Evolutionary conservation across 2,797 vertebrate genomes (phyloP).

Genomic region (Melanotaenia parkinsoni): DNA sequence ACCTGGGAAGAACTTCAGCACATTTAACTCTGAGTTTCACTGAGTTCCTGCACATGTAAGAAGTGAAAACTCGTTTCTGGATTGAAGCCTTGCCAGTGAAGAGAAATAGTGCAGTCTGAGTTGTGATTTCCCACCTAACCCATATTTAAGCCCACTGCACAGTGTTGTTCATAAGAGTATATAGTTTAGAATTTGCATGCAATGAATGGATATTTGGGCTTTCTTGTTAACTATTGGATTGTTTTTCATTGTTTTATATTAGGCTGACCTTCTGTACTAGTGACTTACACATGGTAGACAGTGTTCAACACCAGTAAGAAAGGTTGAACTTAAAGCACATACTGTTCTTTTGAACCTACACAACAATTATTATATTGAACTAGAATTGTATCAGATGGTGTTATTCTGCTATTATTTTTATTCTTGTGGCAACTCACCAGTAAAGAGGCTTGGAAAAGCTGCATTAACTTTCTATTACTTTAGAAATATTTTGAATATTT

Average conservation of each 20-base stretch:
- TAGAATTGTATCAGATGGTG: neutral
- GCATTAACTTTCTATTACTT: neutral
- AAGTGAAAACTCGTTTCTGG: neutral
- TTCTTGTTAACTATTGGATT: neutral
- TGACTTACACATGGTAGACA: constrained; percentile 1
- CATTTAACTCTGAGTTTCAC: constrained; percentile 39
- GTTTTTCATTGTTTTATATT: neutral
- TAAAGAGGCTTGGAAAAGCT: constrained; percentile 2
- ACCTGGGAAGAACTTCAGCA: constrained; percentile 58
- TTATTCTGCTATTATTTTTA: neutral
- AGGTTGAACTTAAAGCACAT: neutral
- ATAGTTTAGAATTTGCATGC: neutral
- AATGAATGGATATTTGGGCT: neutral
- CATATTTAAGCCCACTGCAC: neutral
- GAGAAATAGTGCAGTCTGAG: neutral
- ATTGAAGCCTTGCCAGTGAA: constrained; percentile 9
- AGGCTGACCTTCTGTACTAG: neutral
- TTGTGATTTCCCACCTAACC: constrained; percentile 2
- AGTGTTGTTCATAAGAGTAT: neutral
- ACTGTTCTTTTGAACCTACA: neutral
- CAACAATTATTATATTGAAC: neutral
- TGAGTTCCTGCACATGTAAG: constrained; percentile 16
- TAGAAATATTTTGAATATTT: constrained; percentile 17
- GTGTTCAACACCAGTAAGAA: constrained; percentile 4
- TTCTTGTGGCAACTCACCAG: neutral